A percentile compares a stretch with the other conserved stretches of the same genome.
Conservation (phyloP, 1,140 invertebrate genomes). For the Xylocopa sonorina region DNA sequence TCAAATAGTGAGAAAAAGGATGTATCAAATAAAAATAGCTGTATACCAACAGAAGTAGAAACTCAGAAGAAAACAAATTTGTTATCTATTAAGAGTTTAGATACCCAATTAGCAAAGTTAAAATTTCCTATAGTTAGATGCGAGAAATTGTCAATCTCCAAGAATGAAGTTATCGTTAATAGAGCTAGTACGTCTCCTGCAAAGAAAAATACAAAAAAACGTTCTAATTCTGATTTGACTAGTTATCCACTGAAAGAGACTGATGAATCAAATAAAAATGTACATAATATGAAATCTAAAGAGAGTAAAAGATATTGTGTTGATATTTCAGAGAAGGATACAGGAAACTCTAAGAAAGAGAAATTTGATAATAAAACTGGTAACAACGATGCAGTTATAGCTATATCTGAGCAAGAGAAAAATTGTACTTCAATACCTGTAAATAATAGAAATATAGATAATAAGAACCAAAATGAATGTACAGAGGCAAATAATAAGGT, state of each 20-base stretch:
- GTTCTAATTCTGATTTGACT: too few relatives aligned
- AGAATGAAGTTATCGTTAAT: not conserved
- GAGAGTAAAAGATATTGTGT: not conserved
- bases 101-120: not conserved
- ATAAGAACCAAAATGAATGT: not conserved
- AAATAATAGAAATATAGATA: not conserved
- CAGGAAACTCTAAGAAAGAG: not conserved
- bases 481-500: not conserved
- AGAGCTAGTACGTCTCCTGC: not conserved
- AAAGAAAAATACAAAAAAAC: not conserved
- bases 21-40: not conserved
- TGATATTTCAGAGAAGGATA: not conserved
- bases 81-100: not conserved
- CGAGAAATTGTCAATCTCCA: not conserved
- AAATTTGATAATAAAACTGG: not conserved
- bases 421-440: not conserved
- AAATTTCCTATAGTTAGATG: slow-evolving; percentile 15
- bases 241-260: not conserved
- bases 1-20: not conserved
- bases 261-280: not conserved
- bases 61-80: not conserved
- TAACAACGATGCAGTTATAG: slow-evolving; percentile 29
- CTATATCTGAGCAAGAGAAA: slow-evolving; percentile 24
- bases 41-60: not conserved
- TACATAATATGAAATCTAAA: not conserved